phyloP scores from a whole-genome alignment of 2,113 vertebrate species.

The Conger conger region DNA sequence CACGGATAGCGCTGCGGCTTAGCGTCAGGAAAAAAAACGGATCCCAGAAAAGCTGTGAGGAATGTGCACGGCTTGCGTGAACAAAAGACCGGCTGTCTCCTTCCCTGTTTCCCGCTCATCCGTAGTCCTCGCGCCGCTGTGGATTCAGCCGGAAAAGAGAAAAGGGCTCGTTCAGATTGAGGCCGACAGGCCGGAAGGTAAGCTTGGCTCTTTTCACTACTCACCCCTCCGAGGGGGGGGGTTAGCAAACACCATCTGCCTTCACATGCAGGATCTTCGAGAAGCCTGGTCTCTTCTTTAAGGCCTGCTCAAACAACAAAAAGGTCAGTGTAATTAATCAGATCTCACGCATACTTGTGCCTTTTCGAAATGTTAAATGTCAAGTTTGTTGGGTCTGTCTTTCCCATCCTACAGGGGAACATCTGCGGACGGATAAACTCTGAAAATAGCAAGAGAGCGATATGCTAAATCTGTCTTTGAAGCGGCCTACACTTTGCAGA shows the following conservation, averaged over 20 bases:
- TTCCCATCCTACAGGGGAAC: neutral
- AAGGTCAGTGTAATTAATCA: neutral
- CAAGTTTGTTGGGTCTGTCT: neutral
- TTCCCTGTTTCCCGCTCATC: neutral
- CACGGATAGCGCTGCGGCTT: neutral
- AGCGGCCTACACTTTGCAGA: neutral
- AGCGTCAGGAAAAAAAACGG: neutral
- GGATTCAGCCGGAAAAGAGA: neutral
- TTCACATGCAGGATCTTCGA: constrained; percentile 98
- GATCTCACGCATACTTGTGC: neutral
- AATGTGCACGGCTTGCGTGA: neutral
- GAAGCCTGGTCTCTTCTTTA: constrained; percentile 94
- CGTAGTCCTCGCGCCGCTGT: neutral
- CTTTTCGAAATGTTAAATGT: neutral
- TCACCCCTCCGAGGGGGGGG: constrained; percentile 41
- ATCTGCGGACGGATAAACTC: neutral
- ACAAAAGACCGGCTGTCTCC: neutral
- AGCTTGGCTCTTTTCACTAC: neutral
- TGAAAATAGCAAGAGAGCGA: neutral
- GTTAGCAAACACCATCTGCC: constrained; percentile 92
- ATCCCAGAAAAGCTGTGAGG: neutral
- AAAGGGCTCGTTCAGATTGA: constrained; percentile 44
- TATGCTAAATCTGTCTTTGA: neutral
- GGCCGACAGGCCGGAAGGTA: constrained; percentile 26
- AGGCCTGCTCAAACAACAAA: constrained; percentile 72